These are phyloP conservation scores for Anabacerthia variegaticeps DNA, from an alignment of 2,797 vertebrate genomes.

Conservation along the genomic window DNA sequence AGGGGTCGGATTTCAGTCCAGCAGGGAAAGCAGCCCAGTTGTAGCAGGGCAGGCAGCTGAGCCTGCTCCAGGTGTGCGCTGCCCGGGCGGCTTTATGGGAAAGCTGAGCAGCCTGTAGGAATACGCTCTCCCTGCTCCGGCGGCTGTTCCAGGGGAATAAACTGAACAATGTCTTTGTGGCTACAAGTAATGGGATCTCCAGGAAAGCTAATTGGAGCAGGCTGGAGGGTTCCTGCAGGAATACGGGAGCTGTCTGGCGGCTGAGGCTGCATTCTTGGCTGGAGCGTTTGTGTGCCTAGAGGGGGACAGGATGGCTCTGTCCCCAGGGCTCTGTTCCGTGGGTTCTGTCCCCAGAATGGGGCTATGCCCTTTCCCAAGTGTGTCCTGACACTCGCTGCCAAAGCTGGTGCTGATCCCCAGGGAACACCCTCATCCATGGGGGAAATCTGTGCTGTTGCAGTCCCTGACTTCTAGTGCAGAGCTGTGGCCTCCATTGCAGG, in stretches of 20 bases:
- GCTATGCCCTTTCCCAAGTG: not conserved
- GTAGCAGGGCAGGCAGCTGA: not conserved
- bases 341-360: not conserved
- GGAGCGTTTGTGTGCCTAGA: not conserved
- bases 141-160: not conserved
- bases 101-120: conserved; percentile 25
- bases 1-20: not conserved
- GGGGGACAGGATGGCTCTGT: not conserved
- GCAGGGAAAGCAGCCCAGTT: not conserved
- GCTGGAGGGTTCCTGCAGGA: conserved; percentile 21
- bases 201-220: conserved; percentile 14
- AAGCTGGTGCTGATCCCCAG: not conserved
- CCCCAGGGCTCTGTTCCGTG: not conserved
- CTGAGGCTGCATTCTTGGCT: not conserved
- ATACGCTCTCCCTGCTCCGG: not conserved
- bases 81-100: not conserved
- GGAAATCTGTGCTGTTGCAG: accelerated
- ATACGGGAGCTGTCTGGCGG: not conserved
- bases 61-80: conserved; percentile 45
- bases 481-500: not conserved
- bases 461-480: accelerated
- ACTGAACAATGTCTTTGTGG: conserved; percentile 48
- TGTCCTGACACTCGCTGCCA: not conserved
- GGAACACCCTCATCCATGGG: accelerated
- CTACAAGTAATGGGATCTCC: conserved; percentile 52